Conservation (phyloP, 2,113 vertebrate genomes). For the Aspiorhynchus laticeps region DNA sequence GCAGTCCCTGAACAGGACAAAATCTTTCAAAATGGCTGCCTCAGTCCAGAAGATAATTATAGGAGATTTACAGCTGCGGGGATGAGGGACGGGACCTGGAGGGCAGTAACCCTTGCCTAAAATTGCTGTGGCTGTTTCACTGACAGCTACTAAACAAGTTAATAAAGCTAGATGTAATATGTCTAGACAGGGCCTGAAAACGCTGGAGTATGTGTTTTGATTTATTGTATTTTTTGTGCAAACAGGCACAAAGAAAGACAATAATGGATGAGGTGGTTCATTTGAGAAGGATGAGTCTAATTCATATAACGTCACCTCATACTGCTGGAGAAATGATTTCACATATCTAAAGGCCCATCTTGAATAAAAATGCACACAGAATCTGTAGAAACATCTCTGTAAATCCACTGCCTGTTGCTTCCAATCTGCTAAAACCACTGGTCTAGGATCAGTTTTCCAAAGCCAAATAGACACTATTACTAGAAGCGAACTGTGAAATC, state of each 20-base stretch:
- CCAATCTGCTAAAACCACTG: neutral
- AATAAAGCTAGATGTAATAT: conserved; percentile 68
- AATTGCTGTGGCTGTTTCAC: conserved; percentile 61
- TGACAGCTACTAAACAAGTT: conserved; percentile 71
- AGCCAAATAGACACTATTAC: neutral
- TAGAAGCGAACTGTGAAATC: neutral
- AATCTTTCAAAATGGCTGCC: conserved; percentile 64
- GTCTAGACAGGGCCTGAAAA: conserved; percentile 66
- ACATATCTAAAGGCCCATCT: neutral
- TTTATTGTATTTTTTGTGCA: conserved; percentile 36
- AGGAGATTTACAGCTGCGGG: conserved; percentile 65
- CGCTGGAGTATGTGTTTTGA: conserved; percentile 42
- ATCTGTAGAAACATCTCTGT: neutral
- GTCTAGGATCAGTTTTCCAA: neutral
- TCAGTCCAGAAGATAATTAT: conserved; percentile 64
- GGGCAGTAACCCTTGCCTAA: conserved; percentile 56
- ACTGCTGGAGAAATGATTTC: neutral
- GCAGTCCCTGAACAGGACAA: conserved; percentile 41
- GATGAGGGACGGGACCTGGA: conserved; percentile 22
- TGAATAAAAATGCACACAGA: neutral
- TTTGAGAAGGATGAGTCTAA: conserved; percentile 58
- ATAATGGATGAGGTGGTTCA: conserved; percentile 65
- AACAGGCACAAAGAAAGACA: conserved; percentile 61
- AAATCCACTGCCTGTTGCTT: neutral
- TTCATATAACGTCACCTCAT: conserved; percentile 52